Evolutionary conservation across 2,888 invertebrate species (phyloP), one percentile per base, ranked within the genome.

Genomic region (Melieria picta): DNA sequence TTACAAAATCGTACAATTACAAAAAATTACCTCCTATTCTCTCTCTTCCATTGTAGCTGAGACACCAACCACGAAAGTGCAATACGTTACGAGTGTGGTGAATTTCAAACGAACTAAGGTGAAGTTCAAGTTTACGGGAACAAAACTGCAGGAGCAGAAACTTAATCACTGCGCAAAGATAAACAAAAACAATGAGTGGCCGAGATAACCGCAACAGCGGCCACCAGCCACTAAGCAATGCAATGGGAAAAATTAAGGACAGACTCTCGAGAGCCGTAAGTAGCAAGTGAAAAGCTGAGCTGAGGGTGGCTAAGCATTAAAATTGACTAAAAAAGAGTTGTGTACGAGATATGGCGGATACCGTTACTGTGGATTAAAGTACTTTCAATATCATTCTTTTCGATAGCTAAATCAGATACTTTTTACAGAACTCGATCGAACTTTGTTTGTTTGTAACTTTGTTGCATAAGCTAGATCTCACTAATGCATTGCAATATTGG

Each of bases 231-330:
- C 78, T 85, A 69, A 85, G 83, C 79, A 84, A 78, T 75, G 82
- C 86, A 68, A 83, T 87, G 84, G 86, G 86, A 57, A 86, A 85
- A 79, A 78, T 87, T 64, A 86, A 86, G 82, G 87, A 86, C 66
- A 86, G 85, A 80, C 76, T 87, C 60, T 83, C 84, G 30, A 78
- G 86, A 30, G 2, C 30, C 30, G 30, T 30, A 30, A 30, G 30
- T 30, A 30, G 30, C 30, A 16, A 16, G 16, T 16, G 16, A 16
- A 16, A 16, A 16, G 30, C 30, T 30, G 30, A 30, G 30, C 30
- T 30, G 30, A 30, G 30, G 30, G 16, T 47, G 43, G 52, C 52
- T 30, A 16, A n/a, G 3, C 50, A 10, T 10, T 50, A 1, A 50
- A 50, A 10, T 50, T 50, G 50, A 10, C 2, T 11, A 50, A 1